Evolutionary conservation across 2,797 vertebrate genomes (phyloP).

Genomic region (Botia almorhae): DNA sequence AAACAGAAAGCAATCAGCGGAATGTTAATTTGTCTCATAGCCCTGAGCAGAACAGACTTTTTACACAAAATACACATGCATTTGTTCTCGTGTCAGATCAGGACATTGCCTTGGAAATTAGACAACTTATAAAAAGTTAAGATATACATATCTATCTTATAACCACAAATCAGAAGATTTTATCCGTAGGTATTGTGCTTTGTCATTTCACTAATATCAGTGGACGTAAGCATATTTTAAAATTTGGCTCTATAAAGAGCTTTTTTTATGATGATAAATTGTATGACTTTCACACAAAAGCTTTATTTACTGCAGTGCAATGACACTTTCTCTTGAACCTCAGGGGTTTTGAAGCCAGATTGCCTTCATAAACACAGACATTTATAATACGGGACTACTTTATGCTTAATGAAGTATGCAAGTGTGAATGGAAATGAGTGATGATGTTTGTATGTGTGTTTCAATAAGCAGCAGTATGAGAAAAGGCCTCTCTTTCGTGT

Average conservation of each 20-base stretch:
- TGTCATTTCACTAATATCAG: not conserved
- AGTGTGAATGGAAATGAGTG: not conserved
- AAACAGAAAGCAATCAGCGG: slow-evolving; percentile 36
- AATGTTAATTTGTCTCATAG: slow-evolving; percentile 46
- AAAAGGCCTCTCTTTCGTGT: not conserved
- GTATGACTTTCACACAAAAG: not conserved
- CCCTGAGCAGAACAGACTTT: slow-evolving; percentile 23
- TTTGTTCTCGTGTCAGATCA: slow-evolving; percentile 7
- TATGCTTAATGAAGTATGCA: not conserved
- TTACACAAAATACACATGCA: slow-evolving; percentile 22
- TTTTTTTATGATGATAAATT: not conserved
- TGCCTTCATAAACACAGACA: slow-evolving; percentile 5
- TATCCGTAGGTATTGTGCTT: not conserved
- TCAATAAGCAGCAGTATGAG: not conserved
- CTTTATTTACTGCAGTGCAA: not conserved
- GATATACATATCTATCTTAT: not conserved
- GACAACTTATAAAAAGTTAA: not conserved
- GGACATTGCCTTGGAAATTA: not conserved
- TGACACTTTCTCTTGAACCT: slow-evolving; percentile 9
- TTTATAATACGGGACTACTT: not conserved
- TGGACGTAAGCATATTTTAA: not conserved
- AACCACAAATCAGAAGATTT: not conserved
- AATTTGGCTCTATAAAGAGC: not conserved
- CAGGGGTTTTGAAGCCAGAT: not conserved
- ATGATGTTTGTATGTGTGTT: not conserved